Percentiles rank a stretch among this genome's conserved stretches.
Evolutionary conservation across 2,113 vertebrate genomes (phyloP).

Genomic region (Daboia siamensis): DNA sequence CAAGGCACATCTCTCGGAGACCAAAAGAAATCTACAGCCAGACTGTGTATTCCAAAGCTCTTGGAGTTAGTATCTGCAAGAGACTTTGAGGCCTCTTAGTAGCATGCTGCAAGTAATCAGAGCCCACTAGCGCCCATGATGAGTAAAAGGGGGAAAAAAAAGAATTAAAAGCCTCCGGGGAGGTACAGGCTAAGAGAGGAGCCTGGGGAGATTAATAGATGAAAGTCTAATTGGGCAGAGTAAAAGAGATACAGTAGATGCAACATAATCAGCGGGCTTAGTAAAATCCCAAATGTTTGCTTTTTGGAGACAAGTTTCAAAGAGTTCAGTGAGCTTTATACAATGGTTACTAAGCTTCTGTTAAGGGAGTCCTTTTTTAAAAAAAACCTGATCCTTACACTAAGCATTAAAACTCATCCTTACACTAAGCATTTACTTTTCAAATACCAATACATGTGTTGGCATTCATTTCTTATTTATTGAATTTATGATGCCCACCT

Average conservation of each 20-base stretch:
- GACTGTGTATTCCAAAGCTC: neutral
- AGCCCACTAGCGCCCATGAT: neutral
- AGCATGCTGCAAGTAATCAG: neutral
- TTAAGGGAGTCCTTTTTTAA: neutral
- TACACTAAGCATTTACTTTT: neutral
- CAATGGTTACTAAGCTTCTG: neutral
- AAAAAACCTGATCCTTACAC: neutral
- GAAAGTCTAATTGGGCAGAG: neutral
- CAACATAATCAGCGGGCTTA: neutral
- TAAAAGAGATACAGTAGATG: neutral
- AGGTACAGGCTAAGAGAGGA: neutral
- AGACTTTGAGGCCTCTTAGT: neutral
- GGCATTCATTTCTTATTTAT: neutral
- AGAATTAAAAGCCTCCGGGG: slow-evolving; percentile 12
- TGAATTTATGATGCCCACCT: neutral
- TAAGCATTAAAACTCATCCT: neutral
- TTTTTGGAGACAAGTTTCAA: neutral
- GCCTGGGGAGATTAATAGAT: neutral
- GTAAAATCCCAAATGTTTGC: neutral
- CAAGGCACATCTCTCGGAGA: neutral
- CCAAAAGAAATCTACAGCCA: neutral
- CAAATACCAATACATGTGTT: neutral
- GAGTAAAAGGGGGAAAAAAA: neutral
- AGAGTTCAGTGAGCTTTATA: neutral
- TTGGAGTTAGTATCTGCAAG: neutral